Conservation (phyloP, 2,888 invertebrate species). For the Brachypterus glaber region DNA sequence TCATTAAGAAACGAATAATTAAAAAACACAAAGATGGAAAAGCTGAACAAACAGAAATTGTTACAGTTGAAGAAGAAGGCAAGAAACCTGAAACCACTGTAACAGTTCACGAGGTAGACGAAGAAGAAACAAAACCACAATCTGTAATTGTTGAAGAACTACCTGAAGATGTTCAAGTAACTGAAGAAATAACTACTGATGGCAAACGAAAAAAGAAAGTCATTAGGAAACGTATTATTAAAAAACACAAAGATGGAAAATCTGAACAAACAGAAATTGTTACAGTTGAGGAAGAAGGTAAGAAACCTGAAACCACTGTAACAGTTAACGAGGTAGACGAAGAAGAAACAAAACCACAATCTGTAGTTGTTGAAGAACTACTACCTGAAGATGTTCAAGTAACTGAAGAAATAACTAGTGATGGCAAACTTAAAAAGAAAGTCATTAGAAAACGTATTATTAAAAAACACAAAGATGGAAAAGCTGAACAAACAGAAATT, state of each 20-base stretch:
- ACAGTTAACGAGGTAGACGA: conserved; percentile 35
- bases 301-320: conserved; percentile 37
- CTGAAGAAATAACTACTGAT: conserved; percentile 28
- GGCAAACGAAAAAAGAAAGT: conserved; percentile 32
- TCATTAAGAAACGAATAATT: conserved; percentile 36
- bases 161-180: conserved; percentile 24
- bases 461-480: conserved; percentile 24
- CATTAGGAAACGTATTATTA: conserved; percentile 26
- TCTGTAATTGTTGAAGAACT: conserved; percentile 24
- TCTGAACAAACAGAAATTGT: conserved; percentile 28
- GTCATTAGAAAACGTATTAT: conserved; percentile 6
- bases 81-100: conserved; percentile 12
- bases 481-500: conserved; percentile 17
- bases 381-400: conserved; percentile 34
- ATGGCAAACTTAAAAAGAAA: not conserved
- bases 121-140: conserved; percentile 28
- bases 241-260: conserved; percentile 29
- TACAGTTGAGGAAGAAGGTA: conserved; percentile 34
- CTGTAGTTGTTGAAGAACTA: conserved; percentile 30
- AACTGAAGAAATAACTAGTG: conserved; percentile 28
- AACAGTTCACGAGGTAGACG: conserved; percentile 23
- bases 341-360: conserved; percentile 31
- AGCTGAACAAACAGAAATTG: conserved; percentile 13
- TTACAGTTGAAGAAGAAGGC: conserved; percentile 15
- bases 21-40: conserved; percentile 34